Evolutionary conservation across 1,140 invertebrate species (phyloP), one percentile per base, ranked within the genome.

Genomic region (Ceratitis capitata): DNA sequence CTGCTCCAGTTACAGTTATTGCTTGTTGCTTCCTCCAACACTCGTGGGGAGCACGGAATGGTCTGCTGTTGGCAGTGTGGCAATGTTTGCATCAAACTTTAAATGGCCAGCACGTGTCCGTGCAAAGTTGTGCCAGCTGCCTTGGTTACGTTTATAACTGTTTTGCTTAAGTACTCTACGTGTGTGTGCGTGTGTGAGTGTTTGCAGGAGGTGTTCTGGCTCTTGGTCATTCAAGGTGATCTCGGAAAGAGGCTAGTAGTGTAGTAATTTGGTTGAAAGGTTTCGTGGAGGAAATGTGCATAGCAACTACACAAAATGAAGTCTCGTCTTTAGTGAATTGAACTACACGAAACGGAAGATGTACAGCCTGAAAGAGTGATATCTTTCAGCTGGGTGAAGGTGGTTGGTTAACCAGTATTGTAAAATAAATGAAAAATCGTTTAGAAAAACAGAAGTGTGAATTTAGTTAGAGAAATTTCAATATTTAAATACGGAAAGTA

Each of bases 31-130:
- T n/a, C n/a, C n/a, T n/a, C n/a, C 7, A 19, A 9, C 39, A 19
- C 39, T 26, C 69, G 69, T n/a, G n/a, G 69, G 23, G 12, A 45
- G 19, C 35, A 78, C n/a, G 69, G n/a, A 69, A 61, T 23, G 64
- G 32, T n/a, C 39, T 6, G 35, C 69, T 61, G 56, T 6, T 61
- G 7, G 56, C 26, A 61, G 56, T 26, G 26, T 26, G 26, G n/a
- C 23, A 29, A 19, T 19, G 29, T 78, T 78, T 45, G 35, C 69
- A 78, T 45, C 69, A 42, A 78, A 78, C 69, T 78, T 78, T 78
- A 45, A 78, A 78, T 78, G 69, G 39, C 39, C 69, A 78, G 39
- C 39, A 78, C n/a, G 69, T 78, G 39, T 6, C n/a, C 19, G 19
- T 42, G 39, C n/a, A 47, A 78, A 78, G 39, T 47, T 78, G 23